Conservation (phyloP, 2,888 invertebrate species). For the Chrysopilus asiliformis region DNA sequence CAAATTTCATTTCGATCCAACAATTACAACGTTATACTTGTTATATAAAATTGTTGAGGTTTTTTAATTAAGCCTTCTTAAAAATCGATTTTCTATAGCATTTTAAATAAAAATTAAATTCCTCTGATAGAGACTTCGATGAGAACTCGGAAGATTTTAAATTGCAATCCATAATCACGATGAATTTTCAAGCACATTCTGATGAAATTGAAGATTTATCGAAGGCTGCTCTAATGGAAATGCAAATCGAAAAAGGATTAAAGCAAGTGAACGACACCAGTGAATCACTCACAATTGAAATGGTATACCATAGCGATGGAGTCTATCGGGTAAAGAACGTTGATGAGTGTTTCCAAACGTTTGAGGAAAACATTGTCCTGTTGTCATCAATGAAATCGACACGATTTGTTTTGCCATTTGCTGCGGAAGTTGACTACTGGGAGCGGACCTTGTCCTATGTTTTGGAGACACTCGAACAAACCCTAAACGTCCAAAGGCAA, state of each 20-base stretch:
- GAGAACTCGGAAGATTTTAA: slow-evolving; percentile 67
- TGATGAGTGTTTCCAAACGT: slow-evolving; percentile 59
- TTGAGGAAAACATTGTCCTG: slow-evolving; percentile 77
- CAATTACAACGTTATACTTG: background rate
- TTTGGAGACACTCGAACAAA: slow-evolving; percentile 65
- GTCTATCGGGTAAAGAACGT: slow-evolving; percentile 58
- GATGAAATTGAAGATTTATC: slow-evolving; percentile 78
- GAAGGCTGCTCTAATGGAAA: slow-evolving; percentile 76
- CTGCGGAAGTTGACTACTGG: slow-evolving; percentile 72
- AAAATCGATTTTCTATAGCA: slow-evolving; percentile 3
- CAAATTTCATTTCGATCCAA: too few relatives aligned
- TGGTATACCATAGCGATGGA: slow-evolving; percentile 53
- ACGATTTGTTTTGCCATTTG: slow-evolving; percentile 74
- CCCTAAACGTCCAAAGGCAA: slow-evolving; percentile 68
- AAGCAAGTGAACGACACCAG: slow-evolving; percentile 57
- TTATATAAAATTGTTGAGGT: background rate
- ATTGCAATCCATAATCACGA: slow-evolving; percentile 61
- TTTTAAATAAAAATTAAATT: background rate
- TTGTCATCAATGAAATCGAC: slow-evolving; percentile 80
- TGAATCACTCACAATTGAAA: slow-evolving; percentile 57
- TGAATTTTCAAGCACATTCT: slow-evolving; percentile 69
- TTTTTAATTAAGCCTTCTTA: background rate
- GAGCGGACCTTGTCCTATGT: slow-evolving; percentile 71
- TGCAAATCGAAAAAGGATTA: slow-evolving; percentile 71
- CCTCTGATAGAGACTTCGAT: slow-evolving; percentile 52